A percentile compares a stretch with the other conserved stretches of the same genome.
Conservation (phyloP, 2,113 vertebrate species). For the Melanocharis versteri region DNA sequence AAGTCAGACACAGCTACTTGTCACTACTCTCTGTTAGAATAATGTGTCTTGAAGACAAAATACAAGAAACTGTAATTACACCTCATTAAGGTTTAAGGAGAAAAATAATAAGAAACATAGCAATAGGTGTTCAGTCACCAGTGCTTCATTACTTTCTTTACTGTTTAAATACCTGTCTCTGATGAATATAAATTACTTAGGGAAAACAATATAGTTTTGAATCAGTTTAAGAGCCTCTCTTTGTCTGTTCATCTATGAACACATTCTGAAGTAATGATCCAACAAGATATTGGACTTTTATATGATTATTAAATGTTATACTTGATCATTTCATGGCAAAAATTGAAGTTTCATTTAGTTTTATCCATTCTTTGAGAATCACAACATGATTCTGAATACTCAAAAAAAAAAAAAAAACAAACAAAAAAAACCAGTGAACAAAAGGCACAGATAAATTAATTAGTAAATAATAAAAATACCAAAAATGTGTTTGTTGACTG, state of each 20-base stretch:
- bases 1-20: conserved; percentile 58
- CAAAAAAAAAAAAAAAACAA: neutral
- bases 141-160: conserved; percentile 64
- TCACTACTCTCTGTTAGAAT: conserved; percentile 45
- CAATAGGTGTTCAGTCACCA: conserved; percentile 57
- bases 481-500: neutral
- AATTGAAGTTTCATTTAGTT: neutral
- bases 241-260: neutral
- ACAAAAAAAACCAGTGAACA: neutral
- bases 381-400: neutral
- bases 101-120: conserved; percentile 69
- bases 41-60: conserved; percentile 63
- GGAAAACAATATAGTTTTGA: conserved; percentile 17
- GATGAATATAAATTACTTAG: conserved; percentile 65
- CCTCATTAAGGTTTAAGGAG: conserved; percentile 70
- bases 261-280: conserved; percentile 17
- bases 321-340: neutral
- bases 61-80: conserved; percentile 59
- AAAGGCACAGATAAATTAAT: neutral
- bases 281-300: neutral
- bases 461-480: neutral
- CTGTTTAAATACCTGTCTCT: conserved; percentile 56
- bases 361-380: neutral
- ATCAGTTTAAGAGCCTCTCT: neutral
- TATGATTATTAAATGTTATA: neutral